These are phyloP conservation scores for Indicator indicator DNA, from an alignment of 2,113 vertebrate species.

Conservation along the genomic window DNA sequence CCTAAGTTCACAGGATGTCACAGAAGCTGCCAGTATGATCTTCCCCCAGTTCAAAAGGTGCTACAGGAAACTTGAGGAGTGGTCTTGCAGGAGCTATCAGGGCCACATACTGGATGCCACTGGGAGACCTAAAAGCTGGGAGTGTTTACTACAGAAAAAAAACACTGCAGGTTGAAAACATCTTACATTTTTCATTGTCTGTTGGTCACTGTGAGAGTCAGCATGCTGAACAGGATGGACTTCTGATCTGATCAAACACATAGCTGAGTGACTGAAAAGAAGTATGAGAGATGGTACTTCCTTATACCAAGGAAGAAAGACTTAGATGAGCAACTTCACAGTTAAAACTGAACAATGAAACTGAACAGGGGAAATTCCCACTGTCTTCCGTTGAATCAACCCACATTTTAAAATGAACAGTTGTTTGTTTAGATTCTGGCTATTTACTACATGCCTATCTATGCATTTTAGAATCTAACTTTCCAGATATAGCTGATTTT, in stretches of 20 bases:
- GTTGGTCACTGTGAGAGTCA: neutral
- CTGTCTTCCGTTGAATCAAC: neutral
- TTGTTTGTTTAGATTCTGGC: neutral
- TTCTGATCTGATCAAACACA: neutral
- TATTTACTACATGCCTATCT: neutral
- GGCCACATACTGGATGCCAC: neutral
- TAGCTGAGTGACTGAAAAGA: neutral
- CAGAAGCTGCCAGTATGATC: neutral
- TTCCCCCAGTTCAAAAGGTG: neutral
- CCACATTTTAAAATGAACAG: neutral
- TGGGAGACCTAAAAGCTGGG: neutral
- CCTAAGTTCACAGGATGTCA: neutral
- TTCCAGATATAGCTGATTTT: neutral
- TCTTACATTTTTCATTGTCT: neutral
- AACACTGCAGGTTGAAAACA: neutral
- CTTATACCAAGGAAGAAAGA: neutral
- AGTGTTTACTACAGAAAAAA: neutral
- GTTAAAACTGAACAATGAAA: neutral
- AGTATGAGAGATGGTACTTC: neutral
- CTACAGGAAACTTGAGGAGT: neutral
- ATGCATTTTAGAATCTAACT: neutral
- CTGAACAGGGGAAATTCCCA: neutral
- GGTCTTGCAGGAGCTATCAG: accelerated
- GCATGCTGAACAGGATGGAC: neutral
- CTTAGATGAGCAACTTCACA: neutral